Conservation (phyloP, 2,113 vertebrate species). For the Cottus gobio region DNA sequence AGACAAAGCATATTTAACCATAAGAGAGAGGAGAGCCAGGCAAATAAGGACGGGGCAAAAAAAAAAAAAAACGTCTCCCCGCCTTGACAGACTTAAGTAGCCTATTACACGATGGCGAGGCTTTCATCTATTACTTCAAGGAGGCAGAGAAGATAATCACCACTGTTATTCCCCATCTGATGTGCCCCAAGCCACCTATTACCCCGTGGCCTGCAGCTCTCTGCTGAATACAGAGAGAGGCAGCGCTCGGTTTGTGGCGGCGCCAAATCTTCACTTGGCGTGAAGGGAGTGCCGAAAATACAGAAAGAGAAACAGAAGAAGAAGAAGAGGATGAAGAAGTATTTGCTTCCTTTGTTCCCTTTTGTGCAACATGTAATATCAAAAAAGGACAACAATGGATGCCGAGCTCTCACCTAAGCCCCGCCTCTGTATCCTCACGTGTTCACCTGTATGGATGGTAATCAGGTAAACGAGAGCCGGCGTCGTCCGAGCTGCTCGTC, state of each 20-base stretch:
- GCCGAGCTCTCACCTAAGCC: constrained; percentile 15
- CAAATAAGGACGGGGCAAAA: constrained; percentile 68
- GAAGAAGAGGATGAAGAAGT: no score
- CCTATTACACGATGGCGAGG: constrained; percentile 78
- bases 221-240: constrained; percentile 49
- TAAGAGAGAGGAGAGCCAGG: constrained; percentile 57
- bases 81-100: constrained; percentile 81
- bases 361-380: no score
- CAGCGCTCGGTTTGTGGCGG: background rate
- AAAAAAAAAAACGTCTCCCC: constrained; percentile 69
- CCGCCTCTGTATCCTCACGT: no score
- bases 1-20: constrained; percentile 79
- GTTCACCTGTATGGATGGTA: constrained; percentile 49
- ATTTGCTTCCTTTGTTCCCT: no score
- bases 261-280: background rate
- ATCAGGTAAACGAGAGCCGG: constrained; percentile 49
- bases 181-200: constrained; percentile 75
- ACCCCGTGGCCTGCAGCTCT: constrained; percentile 65
- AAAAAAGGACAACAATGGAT: background rate
- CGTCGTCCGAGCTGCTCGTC: constrained; percentile 27
- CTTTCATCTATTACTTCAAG: constrained; percentile 83
- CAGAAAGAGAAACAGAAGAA: no score
- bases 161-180: constrained; percentile 78
- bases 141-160: constrained; percentile 80
- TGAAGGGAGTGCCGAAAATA: background rate